Conservation (phyloP, 2,797 vertebrate genomes). For the Podargus strigoides region DNA sequence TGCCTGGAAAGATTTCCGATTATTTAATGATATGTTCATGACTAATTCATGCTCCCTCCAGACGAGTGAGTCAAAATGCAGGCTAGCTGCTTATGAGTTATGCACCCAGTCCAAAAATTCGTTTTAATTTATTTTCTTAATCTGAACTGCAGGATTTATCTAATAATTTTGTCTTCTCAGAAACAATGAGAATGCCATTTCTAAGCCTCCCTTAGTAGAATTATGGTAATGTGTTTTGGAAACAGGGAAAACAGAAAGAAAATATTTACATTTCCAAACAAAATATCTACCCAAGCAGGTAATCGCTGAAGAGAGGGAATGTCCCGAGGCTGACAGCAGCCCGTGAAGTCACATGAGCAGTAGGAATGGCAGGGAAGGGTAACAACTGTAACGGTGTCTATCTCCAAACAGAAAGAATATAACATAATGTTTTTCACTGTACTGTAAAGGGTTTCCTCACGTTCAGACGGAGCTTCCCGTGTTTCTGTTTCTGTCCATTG, state of each 20-base stretch:
- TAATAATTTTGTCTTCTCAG: background rate
- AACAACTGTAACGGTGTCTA: background rate
- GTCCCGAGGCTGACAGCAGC: slow-evolving; percentile 25
- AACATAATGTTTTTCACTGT: slow-evolving; percentile 15
- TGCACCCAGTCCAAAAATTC: background rate
- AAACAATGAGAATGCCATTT: background rate
- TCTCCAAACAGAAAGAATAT: background rate
- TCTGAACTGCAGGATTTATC: background rate
- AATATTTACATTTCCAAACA: slow-evolving; percentile 12
- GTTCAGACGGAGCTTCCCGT: background rate
- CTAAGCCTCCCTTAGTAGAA: background rate
- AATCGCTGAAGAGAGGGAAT: background rate
- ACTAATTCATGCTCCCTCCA: background rate
- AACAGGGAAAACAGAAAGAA: slow-evolving; percentile 37
- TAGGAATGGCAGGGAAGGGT: background rate
- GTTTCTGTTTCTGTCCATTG: background rate
- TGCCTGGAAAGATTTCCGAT: background rate
- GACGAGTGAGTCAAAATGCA: background rate
- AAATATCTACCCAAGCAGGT: slow-evolving; percentile 50
- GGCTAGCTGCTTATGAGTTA: background rate
- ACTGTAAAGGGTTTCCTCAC: background rate
- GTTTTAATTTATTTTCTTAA: background rate
- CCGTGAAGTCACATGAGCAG: background rate
- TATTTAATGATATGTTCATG: background rate
- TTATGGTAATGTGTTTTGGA: background rate